Conservation (phyloP, 1,140 invertebrate species). For the Sitobion miscanthi region DNA sequence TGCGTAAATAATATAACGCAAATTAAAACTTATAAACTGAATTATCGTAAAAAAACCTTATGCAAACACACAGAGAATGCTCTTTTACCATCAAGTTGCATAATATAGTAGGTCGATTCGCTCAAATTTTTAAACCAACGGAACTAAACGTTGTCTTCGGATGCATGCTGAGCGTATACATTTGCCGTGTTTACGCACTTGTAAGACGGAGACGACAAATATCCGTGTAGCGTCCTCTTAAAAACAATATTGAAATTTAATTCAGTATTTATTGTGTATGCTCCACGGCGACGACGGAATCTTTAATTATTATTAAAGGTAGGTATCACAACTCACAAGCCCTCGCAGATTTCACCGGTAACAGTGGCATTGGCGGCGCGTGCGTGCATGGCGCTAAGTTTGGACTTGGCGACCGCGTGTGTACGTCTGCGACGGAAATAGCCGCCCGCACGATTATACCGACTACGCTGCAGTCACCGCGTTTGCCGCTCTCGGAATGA, state of each 20-base stretch:
- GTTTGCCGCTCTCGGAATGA: conserved; percentile 23
- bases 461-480: background rate
- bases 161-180: too few relatives aligned
- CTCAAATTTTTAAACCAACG: too few relatives aligned
- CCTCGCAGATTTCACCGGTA: background rate
- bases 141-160: too few relatives aligned
- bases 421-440: conserved; percentile 46
- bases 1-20: too few relatives aligned
- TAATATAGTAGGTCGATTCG: too few relatives aligned
- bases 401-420: conserved; percentile 34
- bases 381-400: conserved; percentile 52
- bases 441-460: conserved; percentile 24
- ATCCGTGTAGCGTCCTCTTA: too few relatives aligned
- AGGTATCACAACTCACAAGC: background rate
- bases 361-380: background rate
- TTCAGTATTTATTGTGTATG: background rate
- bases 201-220: too few relatives aligned
- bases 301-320: conserved; percentile 5
- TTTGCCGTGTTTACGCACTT: too few relatives aligned
- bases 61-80: too few relatives aligned
- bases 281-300: background rate
- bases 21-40: too few relatives aligned
- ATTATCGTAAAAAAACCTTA: too few relatives aligned
- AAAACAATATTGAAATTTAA: background rate
- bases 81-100: too few relatives aligned